A percentile compares a stretch with the other conserved stretches of the same genome.
Conservation (phyloP, 2,797 vertebrate species). For the Xiphorhynchus erythropygius region DNA sequence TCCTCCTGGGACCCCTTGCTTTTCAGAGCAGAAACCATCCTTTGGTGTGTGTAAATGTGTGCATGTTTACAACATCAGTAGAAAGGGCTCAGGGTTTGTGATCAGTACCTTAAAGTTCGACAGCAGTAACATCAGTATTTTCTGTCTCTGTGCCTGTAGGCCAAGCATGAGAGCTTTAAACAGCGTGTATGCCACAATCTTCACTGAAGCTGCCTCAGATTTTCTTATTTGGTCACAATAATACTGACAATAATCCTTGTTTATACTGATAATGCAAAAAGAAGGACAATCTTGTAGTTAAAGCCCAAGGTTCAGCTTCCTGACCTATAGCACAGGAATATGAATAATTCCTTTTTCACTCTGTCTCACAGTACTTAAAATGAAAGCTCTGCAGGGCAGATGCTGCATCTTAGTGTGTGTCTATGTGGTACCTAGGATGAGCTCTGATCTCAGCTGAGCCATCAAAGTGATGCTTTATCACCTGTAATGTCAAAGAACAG, state of each 20-base stretch:
- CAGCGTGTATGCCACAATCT: neutral
- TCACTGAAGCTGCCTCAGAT: neutral
- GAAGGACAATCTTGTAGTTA: neutral
- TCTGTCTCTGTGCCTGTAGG: neutral
- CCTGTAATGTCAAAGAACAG: conserved; percentile 64
- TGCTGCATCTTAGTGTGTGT: conserved; percentile 41
- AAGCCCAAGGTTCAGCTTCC: conserved; percentile 14
- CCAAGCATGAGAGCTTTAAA: neutral
- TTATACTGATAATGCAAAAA: conserved; percentile 29
- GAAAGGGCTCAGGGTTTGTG: neutral
- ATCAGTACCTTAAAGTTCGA: neutral
- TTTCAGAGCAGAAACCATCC: conserved; percentile 6
- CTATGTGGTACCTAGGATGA: conserved; percentile 36
- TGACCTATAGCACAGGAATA: conserved; percentile 17
- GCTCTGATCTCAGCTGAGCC: conserved; percentile 57
- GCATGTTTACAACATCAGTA: neutral
- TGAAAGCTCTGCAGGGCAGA: conserved; percentile 62
- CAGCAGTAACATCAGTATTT: neutral
- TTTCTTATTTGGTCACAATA: conserved; percentile 9
- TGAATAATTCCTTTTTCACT: conserved; percentile 45
- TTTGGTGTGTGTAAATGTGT: neutral
- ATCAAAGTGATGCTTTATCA: conserved; percentile 64
- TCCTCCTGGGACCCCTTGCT: conserved; percentile 2
- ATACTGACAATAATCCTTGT: conserved; percentile 24
- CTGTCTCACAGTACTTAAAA: conserved; percentile 37